phyloP scores from a whole-genome alignment of 2,888 invertebrate species.

The Physocephala rufipes region DNA sequence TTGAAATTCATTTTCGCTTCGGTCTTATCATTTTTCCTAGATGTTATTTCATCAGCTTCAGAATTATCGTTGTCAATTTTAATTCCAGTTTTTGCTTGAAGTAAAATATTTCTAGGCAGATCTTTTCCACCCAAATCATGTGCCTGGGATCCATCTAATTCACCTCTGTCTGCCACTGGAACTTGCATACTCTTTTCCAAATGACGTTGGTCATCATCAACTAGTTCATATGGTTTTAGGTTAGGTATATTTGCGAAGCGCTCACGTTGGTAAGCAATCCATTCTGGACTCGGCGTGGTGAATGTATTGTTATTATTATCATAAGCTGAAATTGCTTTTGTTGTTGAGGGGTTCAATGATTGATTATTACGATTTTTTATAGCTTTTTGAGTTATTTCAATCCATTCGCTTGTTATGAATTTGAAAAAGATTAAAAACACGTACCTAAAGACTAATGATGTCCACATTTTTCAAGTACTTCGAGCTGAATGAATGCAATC shows the following conservation, averaged over 20 bases:
- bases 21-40: constrained; percentile 6
- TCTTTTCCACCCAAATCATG: background rate
- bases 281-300: constrained; percentile 56
- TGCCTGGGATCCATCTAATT: background rate
- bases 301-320: background rate
- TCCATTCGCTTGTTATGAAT: constrained; percentile 44
- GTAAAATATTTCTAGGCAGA: constrained; percentile 45
- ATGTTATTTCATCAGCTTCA: background rate
- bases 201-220: constrained; percentile 48
- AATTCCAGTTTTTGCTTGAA: constrained; percentile 50
- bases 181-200: constrained; percentile 52
- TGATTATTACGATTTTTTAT: background rate
- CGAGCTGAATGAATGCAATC: too few relatives aligned
- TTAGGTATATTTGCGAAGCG: constrained; percentile 51
- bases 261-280: constrained; percentile 62
- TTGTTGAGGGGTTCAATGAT: background rate
- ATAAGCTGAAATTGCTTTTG: background rate
- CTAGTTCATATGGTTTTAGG: constrained; percentile 41
- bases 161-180: constrained; percentile 44
- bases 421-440: background rate
- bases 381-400: constrained; percentile 46
- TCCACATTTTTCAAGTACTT: too few relatives aligned
- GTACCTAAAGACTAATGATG: background rate
- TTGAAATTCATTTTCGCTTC: background rate
- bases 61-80: constrained; percentile 38